Evolutionary conservation across 2,113 vertebrate species (phyloP).

Genomic region (Trochalopteron elliotii): DNA sequence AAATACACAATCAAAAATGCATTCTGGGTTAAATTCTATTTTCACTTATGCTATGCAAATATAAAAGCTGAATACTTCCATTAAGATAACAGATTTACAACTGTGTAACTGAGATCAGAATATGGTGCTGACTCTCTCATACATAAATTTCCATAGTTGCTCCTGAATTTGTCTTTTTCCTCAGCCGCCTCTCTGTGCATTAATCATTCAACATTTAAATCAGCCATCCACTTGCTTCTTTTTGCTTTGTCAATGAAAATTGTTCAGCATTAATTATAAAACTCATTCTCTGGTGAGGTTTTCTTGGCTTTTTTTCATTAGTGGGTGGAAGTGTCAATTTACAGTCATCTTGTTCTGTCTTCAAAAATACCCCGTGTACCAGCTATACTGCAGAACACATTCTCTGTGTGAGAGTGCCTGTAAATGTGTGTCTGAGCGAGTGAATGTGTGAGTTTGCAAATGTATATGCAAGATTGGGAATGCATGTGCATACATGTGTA

Average conservation of each 20-base stretch:
- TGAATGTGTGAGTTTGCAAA: conserved; percentile 1
- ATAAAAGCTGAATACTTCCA: conserved; percentile 50
- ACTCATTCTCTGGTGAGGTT: conserved; percentile 54
- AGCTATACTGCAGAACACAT: not conserved
- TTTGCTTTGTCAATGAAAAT: conserved; percentile 75
- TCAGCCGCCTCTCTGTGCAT: conserved; percentile 32
- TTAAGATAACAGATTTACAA: conserved; percentile 68
- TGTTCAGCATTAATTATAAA: conserved; percentile 70
- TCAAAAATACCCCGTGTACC: conserved; percentile 48
- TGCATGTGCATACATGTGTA: conserved; percentile 33
- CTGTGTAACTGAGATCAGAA: conserved; percentile 61
- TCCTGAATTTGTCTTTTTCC: conserved; percentile 39
- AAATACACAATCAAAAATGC: not conserved
- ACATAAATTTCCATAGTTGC: conserved; percentile 53
- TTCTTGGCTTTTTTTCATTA: conserved; percentile 64
- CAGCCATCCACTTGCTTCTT: conserved; percentile 51
- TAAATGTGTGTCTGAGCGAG: conserved; percentile 13
- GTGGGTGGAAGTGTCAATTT: conserved; percentile 63
- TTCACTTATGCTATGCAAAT: conserved; percentile 61
- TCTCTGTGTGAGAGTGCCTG: not conserved
- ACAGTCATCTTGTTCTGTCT: conserved; percentile 54
- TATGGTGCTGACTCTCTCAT: conserved; percentile 45
- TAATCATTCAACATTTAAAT: conserved; percentile 67
- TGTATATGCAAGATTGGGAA: not conserved
- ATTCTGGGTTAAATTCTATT: conserved; percentile 53